Evolutionary conservation across 1,140 invertebrate genomes (phyloP), one percentile per base, ranked within the genome.

Genomic region (Megathymus violae): DNA sequence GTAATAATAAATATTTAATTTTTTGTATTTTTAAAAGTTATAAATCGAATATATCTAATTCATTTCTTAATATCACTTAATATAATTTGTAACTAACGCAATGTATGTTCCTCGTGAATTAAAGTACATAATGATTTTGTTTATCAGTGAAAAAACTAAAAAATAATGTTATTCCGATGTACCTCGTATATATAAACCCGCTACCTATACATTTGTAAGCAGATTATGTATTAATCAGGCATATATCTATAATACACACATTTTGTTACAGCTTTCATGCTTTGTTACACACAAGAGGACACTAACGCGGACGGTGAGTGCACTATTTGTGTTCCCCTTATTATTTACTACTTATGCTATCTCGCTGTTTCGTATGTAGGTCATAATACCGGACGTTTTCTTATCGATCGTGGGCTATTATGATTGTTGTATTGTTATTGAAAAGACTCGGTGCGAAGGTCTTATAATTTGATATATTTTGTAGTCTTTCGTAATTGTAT

Each of bases 231-330:
- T 61, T 61, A 50, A 61, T 40, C 3, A 9, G 34, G 44, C 15
- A 25, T n/a, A 59, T 15, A n/a, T 19, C 17, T 48, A 58, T 36
- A 50, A 50, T 51, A 40, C 44, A 62, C 60, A 43, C 46, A 38
- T 93, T 94, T 92, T 94, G 92, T 95, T 96, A 74, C 94, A 97
- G 96, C 96, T 91, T 97, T 96, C 94, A 97, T 97, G 96, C 94
- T 97, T 92, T 97, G 96, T 93, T 97, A 97, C 93, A 96, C 96
- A 80, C 96, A 96, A 93, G 96, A 97, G 92, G 96, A 97, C 92
- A 94, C 95, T 76, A 96, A 96, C 92, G 94, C 95, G 76, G 96
- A 97, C 95, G 96, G 96, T 97, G 95, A 94, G 94, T 93, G 90
- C 67, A 73, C 76, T 40, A 14, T 41, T 44, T 36, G 27, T 70